Evolutionary conservation across 2,113 vertebrate genomes (phyloP), one percentile per base, ranked within the genome.

Genomic region (Otus sunia): DNA sequence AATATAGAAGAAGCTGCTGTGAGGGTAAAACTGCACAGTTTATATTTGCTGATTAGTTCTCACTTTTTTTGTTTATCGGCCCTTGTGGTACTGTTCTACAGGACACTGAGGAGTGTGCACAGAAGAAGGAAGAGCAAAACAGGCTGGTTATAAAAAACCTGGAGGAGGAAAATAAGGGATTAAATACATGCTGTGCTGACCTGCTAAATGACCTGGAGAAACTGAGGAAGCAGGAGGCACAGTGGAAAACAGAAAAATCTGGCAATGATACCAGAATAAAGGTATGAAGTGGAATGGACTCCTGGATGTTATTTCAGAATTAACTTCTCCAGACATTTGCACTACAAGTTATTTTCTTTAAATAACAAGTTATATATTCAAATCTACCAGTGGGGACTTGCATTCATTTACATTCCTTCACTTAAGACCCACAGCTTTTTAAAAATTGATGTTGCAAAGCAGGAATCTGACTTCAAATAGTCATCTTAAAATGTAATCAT

Each of bases 141-240:
- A 98, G 93, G 95, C 97, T 98, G 97, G 97, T 98, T 98, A 98
- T 98, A 98, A 98, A 97, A 97, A 98, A 97, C 89, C 97, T 99
- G 74, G 98, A 99, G 97, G 98, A 98, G 94, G 98, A 99, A 98
- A 99, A 99, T 98, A 97, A 98, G 95, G 98, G 97, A 98, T 99
- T 99, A 98, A 98, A 97, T 96, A 97, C 98, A 96, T 97, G 95
- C 98, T 99, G 98, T 67, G 81, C 97, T 97, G 98, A 98, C 98
- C 98, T 99, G 98, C 97, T 97, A 97, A 98, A 98, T 98, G 99
- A 99, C 98, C 99, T 99, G 98, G 98, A 99, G 98, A 99, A 99
- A 98, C 98, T 98, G 97, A 98, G 98, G 98, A 99, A 98, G 94
- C 98, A 98, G 96, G 98, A 98, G 96, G 95, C 95, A 97, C 98